A percentile compares a stretch with the other conserved stretches of the same genome.
phyloP scores from a whole-genome alignment of 2,888 invertebrate species.

The Torymus aiolomorphi region DNA sequence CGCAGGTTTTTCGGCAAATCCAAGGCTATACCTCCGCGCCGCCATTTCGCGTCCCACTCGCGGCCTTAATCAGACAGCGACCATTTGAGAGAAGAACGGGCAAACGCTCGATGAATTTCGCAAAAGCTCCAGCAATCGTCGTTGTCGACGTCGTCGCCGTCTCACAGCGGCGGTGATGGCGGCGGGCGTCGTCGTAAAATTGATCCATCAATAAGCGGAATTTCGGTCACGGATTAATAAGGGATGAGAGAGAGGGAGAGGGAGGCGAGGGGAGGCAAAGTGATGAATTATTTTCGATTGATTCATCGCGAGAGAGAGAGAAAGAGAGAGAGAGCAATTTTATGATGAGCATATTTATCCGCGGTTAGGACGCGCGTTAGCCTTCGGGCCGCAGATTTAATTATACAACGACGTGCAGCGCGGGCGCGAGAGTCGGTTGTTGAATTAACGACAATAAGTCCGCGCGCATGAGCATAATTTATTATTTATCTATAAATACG shows the following conservation, averaged over 20 bases:
- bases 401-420: background rate
- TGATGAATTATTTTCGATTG: conserved; percentile 6
- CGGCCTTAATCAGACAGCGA: too few species aligned
- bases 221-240: conserved; percentile 34
- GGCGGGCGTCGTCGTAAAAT: background rate
- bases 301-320: background rate
- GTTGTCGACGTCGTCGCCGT: too few species aligned
- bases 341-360: conserved; percentile 14
- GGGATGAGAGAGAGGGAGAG: background rate
- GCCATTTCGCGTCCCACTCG: too few species aligned
- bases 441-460: too few species aligned
- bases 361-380: background rate
- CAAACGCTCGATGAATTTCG: too few species aligned
- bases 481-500: too few species aligned
- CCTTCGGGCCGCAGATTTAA: background rate
- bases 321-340: background rate
- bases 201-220: conserved; percentile 1
- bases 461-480: too few species aligned
- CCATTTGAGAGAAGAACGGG: too few species aligned
- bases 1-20: conserved; percentile 3
- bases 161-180: too few species aligned
- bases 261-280: background rate
- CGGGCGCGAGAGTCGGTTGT: too few species aligned
- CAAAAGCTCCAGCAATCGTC: too few species aligned
- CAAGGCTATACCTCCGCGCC: background rate